Evolutionary conservation across 2,888 invertebrate genomes (phyloP), one percentile per base, ranked within the genome.

Genomic region (Heliconius ethilla): DNA sequence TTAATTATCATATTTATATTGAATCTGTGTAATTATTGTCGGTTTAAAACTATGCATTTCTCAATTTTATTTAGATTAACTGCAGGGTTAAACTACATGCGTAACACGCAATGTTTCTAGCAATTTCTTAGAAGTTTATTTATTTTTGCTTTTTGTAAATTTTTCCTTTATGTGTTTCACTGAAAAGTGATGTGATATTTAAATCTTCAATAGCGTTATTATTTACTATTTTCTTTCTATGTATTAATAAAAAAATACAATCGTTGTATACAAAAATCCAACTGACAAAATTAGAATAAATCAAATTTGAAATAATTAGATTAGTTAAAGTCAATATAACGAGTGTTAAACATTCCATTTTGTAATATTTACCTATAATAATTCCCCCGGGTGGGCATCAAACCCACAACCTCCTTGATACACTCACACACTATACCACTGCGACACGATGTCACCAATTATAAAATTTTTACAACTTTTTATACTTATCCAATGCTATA

Each of bases 1-100:
- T 72, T 55, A 62, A 40, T 74, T 62, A 74, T 62, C 27, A 62
- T 59, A 25, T 73, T 55, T 73, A 37, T n/a, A 62, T 40, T 62
- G 55, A 29, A 4, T 3, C 11, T 51, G 40, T 25, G 33, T 29
- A 33, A 4, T 59, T 59, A 10, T 59, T 22, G 9, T 59, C n/a
- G n/a, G n/a, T 59, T 59, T 10, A 11, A 59, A 59, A n/a, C 3
- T n/a, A n/a, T 10, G 4, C n/a, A 59, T n/a, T 59, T 59, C n/a
- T n/a, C 1, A 22, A 10, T 59, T 11, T n/a, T 59, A 59, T 59
- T 59, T 3, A 59, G n/a, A n/a, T 11, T n/a, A 10, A n/a, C 55
- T 55, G 22, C 18, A 55, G 51, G 7, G 51, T 55, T 13, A 13
- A 45, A 3, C 13, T 45, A 45, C 45, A 13, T 45, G 45, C 45